These are phyloP conservation scores for Aptenodytes forsteri DNA, from an alignment of 2,113 vertebrate species.

Conservation along the genomic window DNA sequence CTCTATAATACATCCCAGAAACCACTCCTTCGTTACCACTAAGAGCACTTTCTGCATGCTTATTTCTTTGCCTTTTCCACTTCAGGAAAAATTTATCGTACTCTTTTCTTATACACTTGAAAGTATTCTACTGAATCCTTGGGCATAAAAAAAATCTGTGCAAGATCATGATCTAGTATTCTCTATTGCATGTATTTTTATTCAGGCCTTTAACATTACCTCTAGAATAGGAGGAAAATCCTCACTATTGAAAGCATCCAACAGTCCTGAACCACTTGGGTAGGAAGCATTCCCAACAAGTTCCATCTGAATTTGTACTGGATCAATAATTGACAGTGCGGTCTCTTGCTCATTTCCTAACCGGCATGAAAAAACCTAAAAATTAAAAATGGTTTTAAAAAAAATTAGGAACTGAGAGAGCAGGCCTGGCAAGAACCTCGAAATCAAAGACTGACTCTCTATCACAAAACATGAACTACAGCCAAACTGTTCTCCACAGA, in stretches of 20 bases:
- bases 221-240: conserved; percentile 94
- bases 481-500: neutral
- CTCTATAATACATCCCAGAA: neutral
- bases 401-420: neutral
- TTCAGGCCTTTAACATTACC: conserved; percentile 70
- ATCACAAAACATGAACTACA: neutral
- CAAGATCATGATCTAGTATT: neutral
- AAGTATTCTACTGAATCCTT: neutral
- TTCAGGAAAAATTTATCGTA: neutral
- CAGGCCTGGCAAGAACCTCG: neutral
- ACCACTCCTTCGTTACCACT: neutral
- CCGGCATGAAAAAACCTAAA: conserved; percentile 93
- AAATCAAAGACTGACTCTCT: neutral
- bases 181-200: neutral
- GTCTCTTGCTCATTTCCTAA: conserved; percentile 95
- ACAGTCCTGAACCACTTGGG: conserved; percentile 88
- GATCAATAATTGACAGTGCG: conserved; percentile 94
- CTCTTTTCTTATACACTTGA: neutral
- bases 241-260: conserved; percentile 95
- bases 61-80: neutral
- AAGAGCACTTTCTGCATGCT: neutral
- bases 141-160: neutral
- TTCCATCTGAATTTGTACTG: conserved; percentile 93
- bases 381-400: neutral
- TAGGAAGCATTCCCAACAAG: conserved; percentile 92